phyloP scores from a whole-genome alignment of 2,797 vertebrate genomes.

The Macroramphosus scolopax region DNA sequence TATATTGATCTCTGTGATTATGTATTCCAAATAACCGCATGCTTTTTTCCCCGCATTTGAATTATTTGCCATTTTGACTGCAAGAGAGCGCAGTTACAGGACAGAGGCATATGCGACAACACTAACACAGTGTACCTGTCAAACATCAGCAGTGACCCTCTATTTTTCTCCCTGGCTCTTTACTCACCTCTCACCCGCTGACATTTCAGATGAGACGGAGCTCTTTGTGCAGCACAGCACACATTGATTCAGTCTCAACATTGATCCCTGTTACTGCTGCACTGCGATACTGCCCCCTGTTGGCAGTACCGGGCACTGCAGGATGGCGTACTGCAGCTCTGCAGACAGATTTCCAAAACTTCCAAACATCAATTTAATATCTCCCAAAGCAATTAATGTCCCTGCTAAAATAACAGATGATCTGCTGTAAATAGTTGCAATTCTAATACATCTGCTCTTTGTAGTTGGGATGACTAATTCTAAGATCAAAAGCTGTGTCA shows the following conservation, averaged over 20 bases:
- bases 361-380: too few relatives aligned
- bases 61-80: slow-evolving; percentile 14
- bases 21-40: slow-evolving; percentile 68
- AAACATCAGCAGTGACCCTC: slow-evolving; percentile 45
- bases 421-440: too few relatives aligned
- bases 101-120: slow-evolving; percentile 36
- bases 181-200: slow-evolving; percentile 61
- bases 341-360: slow-evolving; percentile 19
- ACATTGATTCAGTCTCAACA: slow-evolving; percentile 55
- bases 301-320: too few relatives aligned
- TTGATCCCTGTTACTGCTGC: slow-evolving; percentile 26
- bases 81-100: slow-evolving; percentile 26
- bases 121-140: slow-evolving; percentile 51
- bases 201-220: slow-evolving; percentile 59
- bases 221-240: slow-evolving; percentile 46
- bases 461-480: too few relatives aligned
- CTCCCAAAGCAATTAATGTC: too few relatives aligned
- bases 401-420: too few relatives aligned
- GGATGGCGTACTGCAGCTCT: slow-evolving; percentile 12
- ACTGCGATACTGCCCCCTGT: slow-evolving; percentile 42
- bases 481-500: too few relatives aligned
- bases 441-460: too few relatives aligned
- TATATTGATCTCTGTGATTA: slow-evolving; percentile 53
- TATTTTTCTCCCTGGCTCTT: slow-evolving; percentile 40
- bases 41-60: slow-evolving; percentile 41